Evolutionary conservation across 2,113 vertebrate species (phyloP).

Genomic region (Cyprinodon tularosa): DNA sequence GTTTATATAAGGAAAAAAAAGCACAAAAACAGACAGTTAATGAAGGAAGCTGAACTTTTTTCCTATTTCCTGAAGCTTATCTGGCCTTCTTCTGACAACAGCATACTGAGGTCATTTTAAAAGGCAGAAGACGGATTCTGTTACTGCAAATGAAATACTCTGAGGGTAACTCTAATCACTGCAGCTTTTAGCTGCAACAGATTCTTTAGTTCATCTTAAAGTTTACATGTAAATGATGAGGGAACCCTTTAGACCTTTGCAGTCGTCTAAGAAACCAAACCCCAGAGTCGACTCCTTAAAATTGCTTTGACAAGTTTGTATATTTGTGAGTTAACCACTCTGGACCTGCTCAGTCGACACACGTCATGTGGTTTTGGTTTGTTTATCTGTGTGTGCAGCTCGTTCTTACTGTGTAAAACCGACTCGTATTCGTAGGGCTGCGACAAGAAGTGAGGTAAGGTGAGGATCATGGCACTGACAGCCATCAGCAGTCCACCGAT

Average conservation of each 20-base stretch:
- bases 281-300: slow-evolving; percentile 10
- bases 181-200: slow-evolving; percentile 20
- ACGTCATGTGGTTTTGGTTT: background rate
- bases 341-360: slow-evolving; percentile 28
- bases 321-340: slow-evolving; percentile 14
- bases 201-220: slow-evolving; percentile 42
- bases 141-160: slow-evolving; percentile 40
- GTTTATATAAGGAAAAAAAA: too few relatives aligned
- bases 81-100: slow-evolving; percentile 31
- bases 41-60: slow-evolving; percentile 20
- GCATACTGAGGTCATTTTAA: background rate
- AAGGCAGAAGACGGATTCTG: slow-evolving; percentile 11
- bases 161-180: slow-evolving; percentile 44
- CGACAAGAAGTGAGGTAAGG: slow-evolving; percentile 94
- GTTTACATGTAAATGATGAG: slow-evolving; percentile 35
- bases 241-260: slow-evolving; percentile 18
- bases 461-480: slow-evolving; percentile 86
- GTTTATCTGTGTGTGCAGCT: background rate
- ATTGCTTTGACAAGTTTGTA: slow-evolving; percentile 44
- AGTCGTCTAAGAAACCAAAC: slow-evolving; percentile 3
- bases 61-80: slow-evolving; percentile 53
- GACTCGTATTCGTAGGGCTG: slow-evolving; percentile 84
- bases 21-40: slow-evolving; percentile 3
- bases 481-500: slow-evolving; percentile 89
- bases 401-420: slow-evolving; percentile 70